Conservation (phyloP, 1,140 invertebrate species). For the Drosophila bipectinata region DNA sequence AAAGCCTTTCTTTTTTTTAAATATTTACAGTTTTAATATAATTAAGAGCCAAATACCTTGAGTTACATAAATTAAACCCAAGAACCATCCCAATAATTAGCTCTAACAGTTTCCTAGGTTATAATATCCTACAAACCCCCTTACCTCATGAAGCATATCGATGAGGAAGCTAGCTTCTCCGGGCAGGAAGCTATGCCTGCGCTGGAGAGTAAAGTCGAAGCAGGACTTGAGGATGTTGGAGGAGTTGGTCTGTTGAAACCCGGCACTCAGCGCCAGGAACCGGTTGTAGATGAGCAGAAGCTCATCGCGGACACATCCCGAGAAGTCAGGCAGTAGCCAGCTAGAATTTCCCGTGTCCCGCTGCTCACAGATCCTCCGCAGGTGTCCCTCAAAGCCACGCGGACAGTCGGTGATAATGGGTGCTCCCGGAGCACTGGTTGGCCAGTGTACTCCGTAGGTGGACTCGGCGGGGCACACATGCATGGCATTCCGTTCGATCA, state of each 20-base stretch:
- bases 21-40: too few relatives aligned
- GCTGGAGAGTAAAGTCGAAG: conserved; percentile 75
- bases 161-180: conserved; percentile 82
- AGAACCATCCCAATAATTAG: neutral
- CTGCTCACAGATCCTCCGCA: conserved; percentile 86
- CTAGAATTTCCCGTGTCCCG: conserved; percentile 86
- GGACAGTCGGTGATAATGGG: conserved; percentile 87
- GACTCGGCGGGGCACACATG: conserved; percentile 85
- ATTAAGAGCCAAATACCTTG: too few relatives aligned
- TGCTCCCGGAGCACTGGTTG: conserved; percentile 87
- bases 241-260: conserved; percentile 87
- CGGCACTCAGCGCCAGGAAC: conserved; percentile 87
- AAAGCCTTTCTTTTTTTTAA: too few relatives aligned
- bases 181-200: conserved; percentile 73
- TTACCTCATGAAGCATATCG: conserved; percentile 82
- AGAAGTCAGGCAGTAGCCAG: conserved; percentile 91
- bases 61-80: neutral
- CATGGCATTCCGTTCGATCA: conserved; percentile 86
- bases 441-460: conserved; percentile 86
- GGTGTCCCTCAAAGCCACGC: conserved; percentile 84
- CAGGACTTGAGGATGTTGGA: conserved; percentile 84
- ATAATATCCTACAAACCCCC: neutral
- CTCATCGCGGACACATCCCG: conserved; percentile 88
- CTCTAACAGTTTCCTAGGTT: neutral
- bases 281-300: conserved; percentile 87